Base-by-base conservation (phyloP, 1,140 invertebrate species). In the Ectropis grisescens region DNA sequence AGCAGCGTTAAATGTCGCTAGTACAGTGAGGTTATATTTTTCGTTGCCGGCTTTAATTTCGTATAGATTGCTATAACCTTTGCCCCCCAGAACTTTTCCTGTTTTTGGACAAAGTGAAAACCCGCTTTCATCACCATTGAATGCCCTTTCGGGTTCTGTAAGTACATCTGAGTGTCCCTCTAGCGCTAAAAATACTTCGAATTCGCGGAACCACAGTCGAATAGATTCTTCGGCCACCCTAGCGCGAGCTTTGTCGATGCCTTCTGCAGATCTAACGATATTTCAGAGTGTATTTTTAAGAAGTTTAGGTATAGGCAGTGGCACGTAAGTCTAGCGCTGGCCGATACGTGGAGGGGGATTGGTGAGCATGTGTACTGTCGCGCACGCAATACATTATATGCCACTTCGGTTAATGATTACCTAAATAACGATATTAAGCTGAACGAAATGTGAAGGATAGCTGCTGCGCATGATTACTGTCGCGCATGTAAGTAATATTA, bases 241-340 rank as follows among this genome's bases (percentile, higher is more conserved):
- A 0, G 40, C 47, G 37, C 51, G 27, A 14, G 42, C 51, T 34
- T 44, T 55, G 13, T 44, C 40, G 11, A 47, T 74, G 96, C 95
- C 29, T 91, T 94, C 1, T 93, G 95, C 94, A 96, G 96, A 5
- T 89, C 89, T 40, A 29, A 41, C 23, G 41, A 33, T 1, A 44
- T 30, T 39, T 36, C 34, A 11, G 15, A 11, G 41, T 49, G 37
- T 36, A 36, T 37, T 22, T 3, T 31, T 26, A 45, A 32, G 24
- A 44, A 50, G 14, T 27, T 35, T 25, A 29, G 6, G 32, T 38
- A 50, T n/a, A n/a, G n/a, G n/a, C n/a, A n/a, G n/a, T n/a, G n/a
- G n/a, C n/a, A n/a, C n/a, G n/a, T n/a, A n/a, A n/a, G n/a, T n/a
- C n/a, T n/a, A n/a, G n/a, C n/a, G n/a, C n/a, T n/a, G n/a, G n/a